phyloP scores from a whole-genome alignment of 2,113 vertebrate genomes.

The Oncorhynchus kisutch region DNA sequence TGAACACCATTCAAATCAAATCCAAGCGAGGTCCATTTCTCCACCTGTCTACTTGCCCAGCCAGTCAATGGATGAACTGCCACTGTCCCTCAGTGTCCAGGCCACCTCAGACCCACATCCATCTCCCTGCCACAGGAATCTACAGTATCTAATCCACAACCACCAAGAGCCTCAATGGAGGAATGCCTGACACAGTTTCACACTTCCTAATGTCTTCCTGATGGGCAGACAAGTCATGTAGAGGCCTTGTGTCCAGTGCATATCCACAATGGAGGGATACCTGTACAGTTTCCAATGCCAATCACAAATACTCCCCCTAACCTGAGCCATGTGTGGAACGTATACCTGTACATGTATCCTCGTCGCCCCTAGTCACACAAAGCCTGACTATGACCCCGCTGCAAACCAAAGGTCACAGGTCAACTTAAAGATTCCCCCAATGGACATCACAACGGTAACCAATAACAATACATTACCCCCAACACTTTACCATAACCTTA shows the following conservation, averaged over 20 bases:
- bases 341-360: background rate
- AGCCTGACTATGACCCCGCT: no score
- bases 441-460: no score
- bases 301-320: background rate
- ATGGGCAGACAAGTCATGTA: background rate
- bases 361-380: no score
- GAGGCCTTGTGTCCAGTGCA: background rate
- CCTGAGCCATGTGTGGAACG: background rate
- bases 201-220: no score
- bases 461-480: background rate
- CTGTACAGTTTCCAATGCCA: background rate
- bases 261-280: background rate
- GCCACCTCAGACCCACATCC: constrained; percentile 45
- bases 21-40: constrained; percentile 50
- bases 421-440: background rate
- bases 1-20: constrained; percentile 42
- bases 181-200: background rate
- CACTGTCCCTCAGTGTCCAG: constrained; percentile 32
- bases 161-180: background rate
- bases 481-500: background rate
- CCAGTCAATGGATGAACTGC: constrained; percentile 51
- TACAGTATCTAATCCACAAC: background rate
- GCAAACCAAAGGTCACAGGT: background rate
- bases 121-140: constrained; percentile 43
- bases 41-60: constrained; percentile 40